Evolutionary conservation across 2,888 invertebrate genomes (phyloP), one percentile per base, ranked within the genome.

Genomic region (Trachelus stipa): DNA sequence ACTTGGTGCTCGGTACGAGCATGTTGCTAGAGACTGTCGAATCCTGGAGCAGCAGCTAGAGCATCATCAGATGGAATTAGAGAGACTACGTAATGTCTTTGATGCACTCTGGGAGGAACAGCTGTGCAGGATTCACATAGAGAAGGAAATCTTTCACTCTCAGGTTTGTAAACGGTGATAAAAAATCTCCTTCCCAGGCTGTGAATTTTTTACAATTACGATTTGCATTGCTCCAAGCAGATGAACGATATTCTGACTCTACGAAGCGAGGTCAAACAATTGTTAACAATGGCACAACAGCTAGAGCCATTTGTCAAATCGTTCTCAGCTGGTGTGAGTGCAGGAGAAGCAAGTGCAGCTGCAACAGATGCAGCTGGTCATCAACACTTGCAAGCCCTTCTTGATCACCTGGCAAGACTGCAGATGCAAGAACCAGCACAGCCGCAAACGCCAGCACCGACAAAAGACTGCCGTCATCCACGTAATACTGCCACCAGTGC

Each of bases 31-130:
- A 76, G 94, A 95, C 85, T 95, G 94, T 85, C 89, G 93, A 23
- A 84, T 93, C 73, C 88, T 95, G 69, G 94, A 94, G 84, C 94
- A 94, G 79, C 94, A 93, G 79, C 87, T 95, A 73, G 94, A 94
- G 82, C 91, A 94, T 81, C 94, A 94, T 85, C 94, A 94, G 84
- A 91, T 93, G 69, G 94, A 95, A 86, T 88, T 95, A 81, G 94
- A 94, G 79, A 91, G 94, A 74, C 92, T 94, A 86, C 92, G 93
- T 77, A 92, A 92, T 11, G 92, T 93, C 9, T 95, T 95, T 84
- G 94, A 94, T 81, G 92, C 94, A 74, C 92, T 95, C 3, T 96
- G 96, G 96, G 95, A 96, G 87, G 95, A 95, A 86, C 95, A 95
- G 85, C 90, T 95, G 35, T 95, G 95, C 90, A 92, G 95, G 80